Evolutionary conservation across 2,113 vertebrate species (phyloP).

Genomic region (Petroica traversi): DNA sequence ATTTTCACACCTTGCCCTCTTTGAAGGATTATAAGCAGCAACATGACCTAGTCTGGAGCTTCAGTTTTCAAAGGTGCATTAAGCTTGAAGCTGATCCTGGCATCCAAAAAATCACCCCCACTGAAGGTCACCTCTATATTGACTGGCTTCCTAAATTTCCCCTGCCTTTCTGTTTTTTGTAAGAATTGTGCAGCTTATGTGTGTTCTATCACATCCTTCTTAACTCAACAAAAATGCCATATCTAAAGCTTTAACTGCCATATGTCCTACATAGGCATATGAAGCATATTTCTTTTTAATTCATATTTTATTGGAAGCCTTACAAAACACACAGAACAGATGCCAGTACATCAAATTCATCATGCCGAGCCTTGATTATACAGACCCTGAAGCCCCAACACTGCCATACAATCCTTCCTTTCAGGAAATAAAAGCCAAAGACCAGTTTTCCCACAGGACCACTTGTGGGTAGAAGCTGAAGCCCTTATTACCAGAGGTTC

Average conservation of each 20-base stretch:
- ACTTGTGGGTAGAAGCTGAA: slow-evolving; percentile 57
- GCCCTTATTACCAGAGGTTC: slow-evolving; percentile 59
- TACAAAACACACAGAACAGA: slow-evolving; percentile 66
- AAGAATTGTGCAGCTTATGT: background rate
- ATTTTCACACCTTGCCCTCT: slow-evolving; percentile 55
- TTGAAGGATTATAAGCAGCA: slow-evolving; percentile 5
- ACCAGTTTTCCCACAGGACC: slow-evolving; percentile 44
- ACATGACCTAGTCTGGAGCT: background rate
- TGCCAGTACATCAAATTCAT: slow-evolving; percentile 60
- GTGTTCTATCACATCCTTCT: slow-evolving; percentile 3
- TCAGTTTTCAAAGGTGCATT: background rate
- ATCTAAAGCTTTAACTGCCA: slow-evolving; percentile 33
- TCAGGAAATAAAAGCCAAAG: slow-evolving; percentile 67
- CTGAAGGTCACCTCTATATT: background rate
- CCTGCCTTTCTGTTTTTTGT: background rate
- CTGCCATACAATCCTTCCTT: slow-evolving; percentile 66
- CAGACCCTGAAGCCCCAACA: slow-evolving; percentile 21
- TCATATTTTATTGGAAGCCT: slow-evolving; percentile 59
- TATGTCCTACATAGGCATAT: slow-evolving; percentile 29
- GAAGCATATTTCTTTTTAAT: slow-evolving; percentile 57
- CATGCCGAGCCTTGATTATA: slow-evolving; percentile 48
- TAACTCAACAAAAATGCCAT: slow-evolving; percentile 26
- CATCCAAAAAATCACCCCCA: background rate
- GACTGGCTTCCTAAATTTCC: background rate
- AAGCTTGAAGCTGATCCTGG: background rate